These are phyloP conservation scores for Panagrolaimus sp. DNA, from an alignment of 1,140 invertebrate genomes.

Conservation along the genomic window DNA sequence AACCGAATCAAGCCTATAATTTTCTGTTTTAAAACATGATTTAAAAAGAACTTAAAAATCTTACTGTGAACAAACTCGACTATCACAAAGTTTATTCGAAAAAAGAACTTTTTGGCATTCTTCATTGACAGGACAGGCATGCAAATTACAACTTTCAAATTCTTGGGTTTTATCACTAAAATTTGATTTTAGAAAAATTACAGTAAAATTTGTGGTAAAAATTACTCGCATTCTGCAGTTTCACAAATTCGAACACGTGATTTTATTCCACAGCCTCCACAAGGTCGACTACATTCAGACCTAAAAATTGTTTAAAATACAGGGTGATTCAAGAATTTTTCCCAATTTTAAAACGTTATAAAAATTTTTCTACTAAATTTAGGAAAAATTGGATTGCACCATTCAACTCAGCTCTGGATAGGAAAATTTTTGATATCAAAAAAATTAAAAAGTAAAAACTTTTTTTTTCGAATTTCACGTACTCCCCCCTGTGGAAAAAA, in stretches of 20 bases:
- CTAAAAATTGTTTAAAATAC: too few species aligned
- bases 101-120: conserved; percentile 44
- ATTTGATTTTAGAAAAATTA: conserved; percentile 1
- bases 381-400: too few species aligned
- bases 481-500: too few species aligned
- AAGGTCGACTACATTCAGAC: conserved; percentile 47
- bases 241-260: conserved; percentile 43
- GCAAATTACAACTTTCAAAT: conserved; percentile 51
- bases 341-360: too few species aligned
- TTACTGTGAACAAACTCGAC: conserved; percentile 35
- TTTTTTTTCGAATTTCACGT: too few species aligned
- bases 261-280: conserved; percentile 54
- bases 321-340: too few species aligned
- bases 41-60: not conserved
- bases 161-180: conserved; percentile 51
- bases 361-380: too few species aligned
- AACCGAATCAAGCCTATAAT: conserved; percentile 36
- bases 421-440: too few species aligned
- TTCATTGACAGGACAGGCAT: conserved; percentile 50
- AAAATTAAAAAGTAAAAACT: too few species aligned
- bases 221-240: conserved; percentile 48
- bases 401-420: too few species aligned
- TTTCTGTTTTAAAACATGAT: too few species aligned
- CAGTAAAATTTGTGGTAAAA: not conserved
- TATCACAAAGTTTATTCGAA: conserved; percentile 45